Evolutionary conservation across 2,888 invertebrate species (phyloP).

Genomic region (Hypomecis atomaria): DNA sequence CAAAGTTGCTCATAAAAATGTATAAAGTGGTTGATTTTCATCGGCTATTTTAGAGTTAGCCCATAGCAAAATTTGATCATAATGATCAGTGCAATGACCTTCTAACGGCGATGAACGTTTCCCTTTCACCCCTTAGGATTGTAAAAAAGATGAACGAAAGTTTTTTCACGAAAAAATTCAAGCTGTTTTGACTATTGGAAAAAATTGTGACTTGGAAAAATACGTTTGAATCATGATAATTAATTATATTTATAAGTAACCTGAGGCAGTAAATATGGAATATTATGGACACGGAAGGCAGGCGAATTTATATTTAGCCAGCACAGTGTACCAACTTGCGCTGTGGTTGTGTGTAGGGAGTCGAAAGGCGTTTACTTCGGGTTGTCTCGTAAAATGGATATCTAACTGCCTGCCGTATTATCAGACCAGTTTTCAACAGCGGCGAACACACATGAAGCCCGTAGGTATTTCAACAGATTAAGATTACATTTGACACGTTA

Average conservation of each 20-base stretch:
- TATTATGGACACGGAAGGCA: constrained; percentile 54
- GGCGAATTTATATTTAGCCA: constrained; percentile 55
- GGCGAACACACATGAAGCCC: constrained; percentile 64
- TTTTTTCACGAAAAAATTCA: too few relatives aligned
- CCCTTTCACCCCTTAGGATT: too few relatives aligned
- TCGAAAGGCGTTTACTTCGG: constrained; percentile 67
- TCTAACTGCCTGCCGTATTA: constrained; percentile 74
- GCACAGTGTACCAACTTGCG: constrained; percentile 45
- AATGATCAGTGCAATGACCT: too few relatives aligned
- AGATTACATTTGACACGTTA: constrained; percentile 72
- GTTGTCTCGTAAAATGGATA: constrained; percentile 80
- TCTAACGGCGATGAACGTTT: too few relatives aligned
- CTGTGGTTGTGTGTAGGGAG: constrained; percentile 51
- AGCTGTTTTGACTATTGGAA: too few relatives aligned
- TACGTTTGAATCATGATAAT: constrained; percentile 21
- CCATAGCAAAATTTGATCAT: too few relatives aligned
- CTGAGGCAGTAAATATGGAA: constrained; percentile 45
- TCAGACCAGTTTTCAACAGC: constrained; percentile 68
- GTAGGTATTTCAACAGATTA: constrained; percentile 66
- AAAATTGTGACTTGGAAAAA: background rate
- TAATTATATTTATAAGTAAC: constrained; percentile 27
- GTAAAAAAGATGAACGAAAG: too few relatives aligned
- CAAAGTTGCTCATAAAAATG: too few relatives aligned
- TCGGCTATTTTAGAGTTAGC: too few relatives aligned
- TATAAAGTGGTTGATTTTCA: too few relatives aligned